A percentile compares a stretch with the other conserved stretches of the same genome.
phyloP scores from a whole-genome alignment of 1,140 invertebrate genomes.

The Philotrypesis tridentata region DNA sequence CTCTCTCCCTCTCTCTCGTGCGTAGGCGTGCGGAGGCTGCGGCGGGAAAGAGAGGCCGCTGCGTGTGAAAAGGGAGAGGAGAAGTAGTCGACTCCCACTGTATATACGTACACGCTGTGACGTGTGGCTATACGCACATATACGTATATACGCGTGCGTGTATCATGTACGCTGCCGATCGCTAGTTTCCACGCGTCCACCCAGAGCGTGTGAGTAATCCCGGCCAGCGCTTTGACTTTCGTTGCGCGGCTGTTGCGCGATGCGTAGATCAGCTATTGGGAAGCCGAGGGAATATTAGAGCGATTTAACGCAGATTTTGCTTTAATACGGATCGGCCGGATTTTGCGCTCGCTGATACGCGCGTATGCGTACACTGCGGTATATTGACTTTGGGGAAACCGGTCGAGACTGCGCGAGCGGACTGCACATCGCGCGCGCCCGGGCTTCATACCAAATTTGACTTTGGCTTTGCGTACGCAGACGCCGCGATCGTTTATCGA shows the following conservation, averaged over 20 bases:
- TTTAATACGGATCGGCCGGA: too few species aligned
- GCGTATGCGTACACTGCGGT: too few species aligned
- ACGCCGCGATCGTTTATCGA: not conserved
- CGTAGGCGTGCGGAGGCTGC: conserved; percentile 68
- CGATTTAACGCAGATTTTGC: not conserved
- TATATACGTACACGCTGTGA: too few species aligned
- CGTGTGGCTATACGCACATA: too few species aligned
- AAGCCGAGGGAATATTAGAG: not conserved
- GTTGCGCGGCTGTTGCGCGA: not conserved
- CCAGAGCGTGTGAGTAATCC: not conserved
- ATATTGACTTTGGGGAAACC: too few species aligned
- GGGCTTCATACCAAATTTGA: too few species aligned
- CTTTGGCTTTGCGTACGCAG: not conserved
- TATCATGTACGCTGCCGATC: too few species aligned
- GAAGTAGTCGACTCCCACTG: conserved; percentile 26
- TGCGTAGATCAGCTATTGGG: too few species aligned
- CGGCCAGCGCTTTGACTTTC: not conserved
- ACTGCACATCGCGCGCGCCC: too few species aligned
- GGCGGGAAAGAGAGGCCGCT: conserved; percentile 1
- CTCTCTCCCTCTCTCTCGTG: conserved; percentile 47
- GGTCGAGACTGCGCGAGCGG: too few species aligned
- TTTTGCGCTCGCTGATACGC: too few species aligned
- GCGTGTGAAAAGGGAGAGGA: conserved; percentile 50
- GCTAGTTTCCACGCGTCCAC: not conserved
- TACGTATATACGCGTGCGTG: too few species aligned